A percentile compares a stretch with the other conserved stretches of the same genome.
Conservation (phyloP, 2,113 vertebrate species). For the Nerophis ophidion region DNA sequence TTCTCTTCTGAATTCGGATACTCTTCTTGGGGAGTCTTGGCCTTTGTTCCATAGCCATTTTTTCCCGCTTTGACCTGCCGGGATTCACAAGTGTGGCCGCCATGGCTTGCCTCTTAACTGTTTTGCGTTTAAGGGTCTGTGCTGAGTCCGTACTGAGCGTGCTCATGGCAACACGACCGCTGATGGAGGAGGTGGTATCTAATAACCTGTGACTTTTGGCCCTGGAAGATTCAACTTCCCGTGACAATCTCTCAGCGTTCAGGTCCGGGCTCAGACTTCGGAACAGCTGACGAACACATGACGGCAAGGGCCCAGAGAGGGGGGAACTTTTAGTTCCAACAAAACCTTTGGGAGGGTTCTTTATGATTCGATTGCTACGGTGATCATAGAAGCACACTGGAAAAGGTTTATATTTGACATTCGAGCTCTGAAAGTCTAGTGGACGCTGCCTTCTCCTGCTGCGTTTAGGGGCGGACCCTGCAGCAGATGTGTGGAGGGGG, state of each 20-base stretch:
- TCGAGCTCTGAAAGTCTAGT: slow-evolving; percentile 56
- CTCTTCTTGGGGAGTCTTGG: slow-evolving; percentile 9
- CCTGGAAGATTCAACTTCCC: slow-evolving; percentile 32
- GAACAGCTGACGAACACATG: slow-evolving; percentile 73
- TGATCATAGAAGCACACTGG: slow-evolving; percentile 78
- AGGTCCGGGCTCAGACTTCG: slow-evolving; percentile 73
- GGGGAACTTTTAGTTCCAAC: slow-evolving; percentile 10
- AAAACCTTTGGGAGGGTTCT: slow-evolving; percentile 63
- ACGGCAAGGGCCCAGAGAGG: slow-evolving; percentile 27
- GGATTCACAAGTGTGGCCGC: neutral
- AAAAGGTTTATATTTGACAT: slow-evolving; percentile 78
- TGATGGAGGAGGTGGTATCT: slow-evolving; percentile 32
- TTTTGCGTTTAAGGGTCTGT: slow-evolving; percentile 30
- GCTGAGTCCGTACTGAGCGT: slow-evolving; percentile 39
- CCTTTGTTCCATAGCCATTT: neutral
- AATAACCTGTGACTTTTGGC: slow-evolving; percentile 33
- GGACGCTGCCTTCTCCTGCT: slow-evolving; percentile 60
- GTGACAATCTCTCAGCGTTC: slow-evolving; percentile 58
- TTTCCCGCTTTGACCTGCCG: slow-evolving; percentile 3
- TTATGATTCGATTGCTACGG: slow-evolving; percentile 74
- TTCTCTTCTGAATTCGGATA: slow-evolving; percentile 20
- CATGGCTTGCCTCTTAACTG: slow-evolving; percentile 3
- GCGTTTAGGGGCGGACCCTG: slow-evolving; percentile 42
- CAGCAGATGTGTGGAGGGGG: slow-evolving; percentile 22
- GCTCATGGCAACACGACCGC: slow-evolving; percentile 36